These are phyloP conservation scores for Pangasius macronema DNA, from an alignment of 2,797 vertebrate genomes.

Conservation along the genomic window DNA sequence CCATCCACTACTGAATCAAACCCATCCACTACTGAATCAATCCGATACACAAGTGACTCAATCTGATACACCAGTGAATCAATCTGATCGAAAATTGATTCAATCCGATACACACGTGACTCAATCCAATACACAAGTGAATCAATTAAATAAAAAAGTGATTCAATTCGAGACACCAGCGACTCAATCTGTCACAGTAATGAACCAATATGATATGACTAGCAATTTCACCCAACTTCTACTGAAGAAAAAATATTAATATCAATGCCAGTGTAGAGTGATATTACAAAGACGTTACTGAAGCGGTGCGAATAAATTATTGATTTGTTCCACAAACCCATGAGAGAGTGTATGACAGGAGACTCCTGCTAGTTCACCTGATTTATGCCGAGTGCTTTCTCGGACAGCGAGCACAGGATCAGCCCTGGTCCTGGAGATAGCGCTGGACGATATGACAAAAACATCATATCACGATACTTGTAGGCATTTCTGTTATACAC, in stretches of 20 bases:
- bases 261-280: not conserved
- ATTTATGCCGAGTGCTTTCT: no score
- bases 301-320: no score
- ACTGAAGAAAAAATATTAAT: not conserved
- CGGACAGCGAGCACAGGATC: no score
- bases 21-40: not conserved
- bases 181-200: not conserved
- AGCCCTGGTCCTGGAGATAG: no score
- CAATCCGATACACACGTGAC: not conserved
- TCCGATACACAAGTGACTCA: not conserved
- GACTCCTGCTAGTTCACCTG: no score
- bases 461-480: no score
- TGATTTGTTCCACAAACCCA: no score
- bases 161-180: not conserved
- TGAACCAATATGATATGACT: not conserved
- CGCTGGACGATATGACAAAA: no score
- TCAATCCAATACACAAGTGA: not conserved
- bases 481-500: no score
- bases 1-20: not conserved
- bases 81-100: not conserved
- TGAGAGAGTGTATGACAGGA: no score
- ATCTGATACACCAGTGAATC: not conserved
- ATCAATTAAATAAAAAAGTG: not conserved
- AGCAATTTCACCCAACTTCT: not conserved
- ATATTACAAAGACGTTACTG: not conserved